Percentiles rank a stretch among this genome's conserved stretches.
Conservation (phyloP, 1,140 invertebrate species). For the Heliothis virescens region DNA sequence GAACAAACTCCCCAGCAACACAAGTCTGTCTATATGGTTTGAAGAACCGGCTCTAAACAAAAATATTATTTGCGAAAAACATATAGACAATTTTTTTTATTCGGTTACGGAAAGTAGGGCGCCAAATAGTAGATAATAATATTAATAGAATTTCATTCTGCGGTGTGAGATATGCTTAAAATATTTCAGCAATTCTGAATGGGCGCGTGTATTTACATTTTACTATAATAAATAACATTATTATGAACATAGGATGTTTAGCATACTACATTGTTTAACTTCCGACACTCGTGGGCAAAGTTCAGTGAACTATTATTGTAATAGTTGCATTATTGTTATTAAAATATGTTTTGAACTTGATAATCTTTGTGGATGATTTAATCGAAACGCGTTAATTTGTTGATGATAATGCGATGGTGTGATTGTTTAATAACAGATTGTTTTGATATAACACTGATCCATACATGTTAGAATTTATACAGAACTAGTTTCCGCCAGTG, state of each 20-base stretch:
- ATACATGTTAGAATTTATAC: too few relatives aligned
- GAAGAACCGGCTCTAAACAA: too few relatives aligned
- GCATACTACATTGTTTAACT: background rate
- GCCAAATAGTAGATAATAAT: too few relatives aligned
- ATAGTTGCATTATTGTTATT: background rate
- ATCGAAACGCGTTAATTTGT: background rate
- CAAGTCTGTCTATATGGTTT: too few relatives aligned
- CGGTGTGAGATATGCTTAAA: too few relatives aligned
- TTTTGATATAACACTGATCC: too few relatives aligned
- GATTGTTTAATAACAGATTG: background rate
- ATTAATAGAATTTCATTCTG: too few relatives aligned
- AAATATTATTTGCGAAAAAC: too few relatives aligned
- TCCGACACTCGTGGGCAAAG: background rate
- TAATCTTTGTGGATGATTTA: background rate
- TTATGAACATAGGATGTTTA: background rate
- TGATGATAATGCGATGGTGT: background rate
- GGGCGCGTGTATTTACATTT: background rate
- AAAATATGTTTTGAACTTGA: background rate
- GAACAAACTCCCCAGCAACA: too few relatives aligned
- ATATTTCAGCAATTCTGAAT: slow-evolving; percentile 2
- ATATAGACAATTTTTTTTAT: too few relatives aligned
- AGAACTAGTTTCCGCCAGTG: too few relatives aligned
- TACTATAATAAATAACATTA: background rate
- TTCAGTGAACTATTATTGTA: background rate
- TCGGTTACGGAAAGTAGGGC: too few relatives aligned